Percentiles rank a stretch among this genome's conserved stretches.
Evolutionary conservation across 2,888 invertebrate species (phyloP).

Genomic region (Adineta ricciae): DNA sequence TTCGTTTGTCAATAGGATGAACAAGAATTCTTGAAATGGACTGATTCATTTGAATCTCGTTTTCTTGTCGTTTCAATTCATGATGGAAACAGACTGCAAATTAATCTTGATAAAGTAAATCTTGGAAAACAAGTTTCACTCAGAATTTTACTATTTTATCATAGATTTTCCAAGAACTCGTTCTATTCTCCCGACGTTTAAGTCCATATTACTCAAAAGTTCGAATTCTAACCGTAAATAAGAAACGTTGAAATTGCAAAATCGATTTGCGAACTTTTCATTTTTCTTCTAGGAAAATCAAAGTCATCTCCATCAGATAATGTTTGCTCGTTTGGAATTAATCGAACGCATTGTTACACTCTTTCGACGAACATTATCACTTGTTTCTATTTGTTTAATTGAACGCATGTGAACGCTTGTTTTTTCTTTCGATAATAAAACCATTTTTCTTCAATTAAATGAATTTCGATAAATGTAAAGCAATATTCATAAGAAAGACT

Average conservation of each 20-base stretch:
- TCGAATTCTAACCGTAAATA: background rate
- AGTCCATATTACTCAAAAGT: conserved; percentile 12
- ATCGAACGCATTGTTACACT: background rate
- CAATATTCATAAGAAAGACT: background rate
- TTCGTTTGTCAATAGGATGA: background rate
- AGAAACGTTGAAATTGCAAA: background rate
- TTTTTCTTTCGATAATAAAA: background rate
- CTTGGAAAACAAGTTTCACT: too few species aligned
- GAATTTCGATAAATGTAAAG: background rate
- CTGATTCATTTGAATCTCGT: background rate
- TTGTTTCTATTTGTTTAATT: background rate
- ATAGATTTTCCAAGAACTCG: background rate
- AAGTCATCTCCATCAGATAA: background rate
- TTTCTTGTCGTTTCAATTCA: background rate
- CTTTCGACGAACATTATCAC: background rate
- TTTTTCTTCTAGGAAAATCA: background rate
- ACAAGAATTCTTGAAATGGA: background rate
- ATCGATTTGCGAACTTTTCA: too few species aligned
- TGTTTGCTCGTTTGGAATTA: conserved; percentile 19
- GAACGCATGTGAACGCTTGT: background rate
- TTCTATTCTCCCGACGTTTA: background rate
- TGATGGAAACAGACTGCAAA: background rate
- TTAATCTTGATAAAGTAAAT: background rate
- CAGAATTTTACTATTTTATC: too few species aligned
- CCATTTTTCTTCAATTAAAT: background rate